phyloP scores from a whole-genome alignment of 2,888 invertebrate species.

The Ashinkailepas kermadecensis region DNA sequence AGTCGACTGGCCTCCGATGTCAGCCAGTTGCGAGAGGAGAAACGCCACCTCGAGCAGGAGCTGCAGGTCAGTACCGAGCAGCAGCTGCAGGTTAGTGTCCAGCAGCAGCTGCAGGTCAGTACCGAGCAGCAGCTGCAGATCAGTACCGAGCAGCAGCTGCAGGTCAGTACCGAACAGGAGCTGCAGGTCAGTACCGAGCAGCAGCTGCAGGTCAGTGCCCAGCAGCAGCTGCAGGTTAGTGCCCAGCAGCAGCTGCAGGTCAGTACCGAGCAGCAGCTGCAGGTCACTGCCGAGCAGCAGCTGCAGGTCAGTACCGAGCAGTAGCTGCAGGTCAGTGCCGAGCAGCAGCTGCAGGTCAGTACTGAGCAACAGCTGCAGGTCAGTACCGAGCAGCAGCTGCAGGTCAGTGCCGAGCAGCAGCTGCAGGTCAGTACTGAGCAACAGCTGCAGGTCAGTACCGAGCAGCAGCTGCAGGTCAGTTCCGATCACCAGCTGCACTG shows the following conservation, averaged over 20 bases:
- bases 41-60: neutral
- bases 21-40: neutral
- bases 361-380: no score
- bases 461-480: no score
- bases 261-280: neutral
- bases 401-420: neutral
- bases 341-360: no score
- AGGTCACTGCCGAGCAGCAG: neutral
- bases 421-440: neutral
- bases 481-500: no score
- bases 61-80: no score
- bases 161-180: neutral
- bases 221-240: no score
- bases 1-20: neutral
- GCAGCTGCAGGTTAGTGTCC: neutral
- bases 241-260: no score
- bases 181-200: no score
- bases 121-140: slow-evolving; percentile 1
- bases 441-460: neutral
- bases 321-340: neutral
- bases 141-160: neutral
- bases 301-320: neutral
- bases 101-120: neutral
- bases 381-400: neutral
- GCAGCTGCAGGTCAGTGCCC: no score